phyloP scores from a whole-genome alignment of 1,140 invertebrate genomes.

The Grapholita molesta region DNA sequence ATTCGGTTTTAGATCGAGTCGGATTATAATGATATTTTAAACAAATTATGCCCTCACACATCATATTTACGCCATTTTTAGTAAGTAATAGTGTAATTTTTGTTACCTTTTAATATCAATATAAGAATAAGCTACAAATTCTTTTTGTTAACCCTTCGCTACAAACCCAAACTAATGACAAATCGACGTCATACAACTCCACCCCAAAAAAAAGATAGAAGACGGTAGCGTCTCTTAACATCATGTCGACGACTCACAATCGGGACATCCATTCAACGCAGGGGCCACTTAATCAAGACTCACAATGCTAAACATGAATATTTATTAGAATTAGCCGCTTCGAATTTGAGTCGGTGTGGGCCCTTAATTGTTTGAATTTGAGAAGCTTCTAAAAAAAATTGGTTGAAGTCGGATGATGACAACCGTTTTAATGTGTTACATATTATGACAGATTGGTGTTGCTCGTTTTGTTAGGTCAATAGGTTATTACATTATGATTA shows the following conservation, averaged over 20 bases:
- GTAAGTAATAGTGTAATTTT: no score
- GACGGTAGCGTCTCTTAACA: slow-evolving; percentile 14
- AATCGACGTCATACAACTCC: background rate
- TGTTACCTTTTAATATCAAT: background rate
- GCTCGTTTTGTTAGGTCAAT: background rate
- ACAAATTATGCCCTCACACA: no score
- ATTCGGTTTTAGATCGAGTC: no score
- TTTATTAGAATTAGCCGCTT: slow-evolving; percentile 18
- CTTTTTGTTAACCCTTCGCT: background rate
- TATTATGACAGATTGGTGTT: background rate
- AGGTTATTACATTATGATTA: no score
- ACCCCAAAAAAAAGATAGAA: background rate
- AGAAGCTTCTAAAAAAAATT: background rate
- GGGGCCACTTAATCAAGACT: slow-evolving; percentile 19
- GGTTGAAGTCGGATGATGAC: background rate
- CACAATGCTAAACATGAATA: slow-evolving; percentile 20
- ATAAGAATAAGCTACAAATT: background rate
- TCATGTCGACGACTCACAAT: background rate
- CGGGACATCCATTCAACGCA: background rate
- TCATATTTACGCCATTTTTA: no score
- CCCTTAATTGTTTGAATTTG: background rate
- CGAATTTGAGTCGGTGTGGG: slow-evolving; percentile 4
- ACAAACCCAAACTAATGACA: background rate
- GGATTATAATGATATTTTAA: no score
- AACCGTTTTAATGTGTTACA: background rate